Evolutionary conservation across 2,888 invertebrate genomes (phyloP), one percentile per base, ranked within the genome.

Genomic region (Noctua janthina): DNA sequence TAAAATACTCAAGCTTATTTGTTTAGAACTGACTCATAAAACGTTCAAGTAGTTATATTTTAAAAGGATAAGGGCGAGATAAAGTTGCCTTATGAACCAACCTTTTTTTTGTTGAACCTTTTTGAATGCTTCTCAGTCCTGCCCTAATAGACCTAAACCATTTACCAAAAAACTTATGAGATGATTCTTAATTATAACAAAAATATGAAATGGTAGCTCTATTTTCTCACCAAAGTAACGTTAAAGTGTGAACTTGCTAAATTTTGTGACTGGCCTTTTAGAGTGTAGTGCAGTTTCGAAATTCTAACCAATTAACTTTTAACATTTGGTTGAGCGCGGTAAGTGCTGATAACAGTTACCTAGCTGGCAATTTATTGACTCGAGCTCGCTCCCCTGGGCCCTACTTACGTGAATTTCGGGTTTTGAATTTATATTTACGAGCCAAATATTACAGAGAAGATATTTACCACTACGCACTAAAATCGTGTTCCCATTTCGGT

Each of bases 361-460:
- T 85, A 85, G 72, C 77, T 79, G 49, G 79, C 75, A 89, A 91
- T 91, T 90, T 91, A 91, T 89, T 81, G 88, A 78, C 81, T 68
- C 51, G 64, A 84, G 76, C 83, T 87, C 80, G 51, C 81, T 76
- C 79, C 81, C 82, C 76, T 76, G 77, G 85, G 79, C 71, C 80
- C 62, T 87, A 87, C 83, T 82, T 88, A 71, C 76, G 64, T 78
- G 59, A 75, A 85, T 89, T 89, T 90, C 67, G 74, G 78, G 75
- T 85, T 88, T 82, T 66, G 73, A 83, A 90, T 90, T 89, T 90
- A 89, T 88, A 87, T 90, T 88, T 84, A 6, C 29, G 54, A 83
- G 49, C 54, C 15, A 83, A 81, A 76, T 83, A 83, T 68, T 39
- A 39, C 43, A 39, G n/a, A 6, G 70, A 56, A 56, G 29, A 79